Evolutionary conservation across 2,888 invertebrate genomes (phyloP).

Genomic region (Lagria hirta): DNA sequence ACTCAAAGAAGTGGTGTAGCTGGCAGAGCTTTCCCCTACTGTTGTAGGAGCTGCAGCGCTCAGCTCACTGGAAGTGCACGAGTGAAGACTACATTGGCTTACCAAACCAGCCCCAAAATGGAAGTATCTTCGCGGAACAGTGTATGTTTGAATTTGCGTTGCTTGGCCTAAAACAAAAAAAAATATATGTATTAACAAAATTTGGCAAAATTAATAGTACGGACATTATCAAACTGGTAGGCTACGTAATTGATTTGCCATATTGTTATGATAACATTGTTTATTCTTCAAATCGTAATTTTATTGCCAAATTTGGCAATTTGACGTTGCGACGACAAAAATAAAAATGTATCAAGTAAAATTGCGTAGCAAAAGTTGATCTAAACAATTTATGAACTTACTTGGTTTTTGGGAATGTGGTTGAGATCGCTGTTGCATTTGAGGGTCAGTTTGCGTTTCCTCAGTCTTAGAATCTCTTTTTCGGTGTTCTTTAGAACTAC

Average conservation of each 20-base stretch:
- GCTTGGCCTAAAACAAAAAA: too few relatives aligned
- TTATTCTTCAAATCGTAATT: too few relatives aligned
- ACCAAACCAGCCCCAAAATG: conserved; percentile 69
- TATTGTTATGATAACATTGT: too few relatives aligned
- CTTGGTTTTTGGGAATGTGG: conserved; percentile 50
- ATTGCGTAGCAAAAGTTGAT: too few relatives aligned
- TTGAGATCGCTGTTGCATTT: conserved; percentile 48
- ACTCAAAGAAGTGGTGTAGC: conserved; percentile 82
- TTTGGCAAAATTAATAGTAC: too few relatives aligned
- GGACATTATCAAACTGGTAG: too few relatives aligned
- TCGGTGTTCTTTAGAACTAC: conserved; percentile 60
- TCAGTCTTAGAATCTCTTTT: conserved; percentile 47
- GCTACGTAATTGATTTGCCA: too few relatives aligned
- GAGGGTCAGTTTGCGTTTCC: conserved; percentile 55
- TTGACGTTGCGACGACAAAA: too few relatives aligned
- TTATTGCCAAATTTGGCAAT: too few relatives aligned
- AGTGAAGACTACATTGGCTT: conserved; percentile 80
- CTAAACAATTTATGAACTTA: too few relatives aligned
- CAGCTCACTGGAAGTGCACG: conserved; percentile 76
- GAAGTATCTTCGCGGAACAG: conserved; percentile 58
- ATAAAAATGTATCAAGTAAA: too few relatives aligned
- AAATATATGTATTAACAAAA: too few relatives aligned
- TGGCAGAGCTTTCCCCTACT: conserved; percentile 70
- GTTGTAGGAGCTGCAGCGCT: conserved; percentile 63
- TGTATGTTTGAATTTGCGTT: conserved; percentile 39